Conservation (phyloP, 1,140 invertebrate genomes). For the Cydia fagiglandana region DNA sequence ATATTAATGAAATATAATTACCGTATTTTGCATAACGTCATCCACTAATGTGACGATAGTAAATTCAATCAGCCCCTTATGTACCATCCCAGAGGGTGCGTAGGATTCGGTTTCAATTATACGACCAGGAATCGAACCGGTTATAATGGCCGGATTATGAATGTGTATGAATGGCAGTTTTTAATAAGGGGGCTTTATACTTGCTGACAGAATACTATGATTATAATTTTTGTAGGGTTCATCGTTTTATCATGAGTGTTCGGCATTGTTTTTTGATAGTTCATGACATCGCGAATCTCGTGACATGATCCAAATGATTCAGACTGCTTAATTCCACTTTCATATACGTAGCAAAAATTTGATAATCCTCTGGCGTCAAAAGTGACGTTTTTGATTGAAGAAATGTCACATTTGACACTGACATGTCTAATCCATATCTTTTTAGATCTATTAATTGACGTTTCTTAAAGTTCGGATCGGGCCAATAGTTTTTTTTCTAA, state of each 20-base stretch:
- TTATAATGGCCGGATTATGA: conserved; percentile 22
- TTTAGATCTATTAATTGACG: no score
- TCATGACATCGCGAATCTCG: no score
- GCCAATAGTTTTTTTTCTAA: not conserved
- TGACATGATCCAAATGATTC: no score
- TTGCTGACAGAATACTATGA: conserved; percentile 8
- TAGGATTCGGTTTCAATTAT: conserved; percentile 39
- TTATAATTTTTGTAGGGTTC: not conserved
- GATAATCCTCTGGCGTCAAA: no score
- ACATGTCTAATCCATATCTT: no score
- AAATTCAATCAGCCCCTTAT: conserved; percentile 49
- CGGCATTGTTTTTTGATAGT: not conserved
- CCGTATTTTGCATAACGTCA: conserved; percentile 37
- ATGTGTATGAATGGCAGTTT: conserved; percentile 26
- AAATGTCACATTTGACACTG: no score
- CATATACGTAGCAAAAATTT: no score
- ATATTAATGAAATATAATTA: not conserved
- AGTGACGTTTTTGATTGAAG: no score
- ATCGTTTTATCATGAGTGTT: not conserved
- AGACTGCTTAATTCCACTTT: no score
- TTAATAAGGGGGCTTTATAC: conserved; percentile 11
- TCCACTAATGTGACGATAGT: conserved; percentile 49
- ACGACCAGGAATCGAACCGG: conserved; percentile 7
- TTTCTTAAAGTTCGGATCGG: no score
- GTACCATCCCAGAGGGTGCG: conserved; percentile 11